phyloP scores from a whole-genome alignment of 2,113 vertebrate genomes.

The Gnathonemus echidnorhynchus region DNA sequence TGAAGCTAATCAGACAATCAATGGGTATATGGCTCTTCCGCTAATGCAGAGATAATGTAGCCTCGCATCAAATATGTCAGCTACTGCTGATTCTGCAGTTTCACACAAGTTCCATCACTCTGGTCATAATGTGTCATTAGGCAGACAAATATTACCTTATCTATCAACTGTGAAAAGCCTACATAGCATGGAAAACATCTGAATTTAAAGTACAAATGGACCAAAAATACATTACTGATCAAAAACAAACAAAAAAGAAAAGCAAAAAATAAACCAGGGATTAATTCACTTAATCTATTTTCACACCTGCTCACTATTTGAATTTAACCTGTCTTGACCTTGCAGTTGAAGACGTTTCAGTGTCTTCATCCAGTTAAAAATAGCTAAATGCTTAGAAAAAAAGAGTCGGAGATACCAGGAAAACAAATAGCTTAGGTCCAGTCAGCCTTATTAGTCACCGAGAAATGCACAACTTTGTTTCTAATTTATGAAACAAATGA shows the following conservation, averaged over 20 bases:
- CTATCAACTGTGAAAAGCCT: constrained; percentile 45
- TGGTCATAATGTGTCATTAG: constrained; percentile 39
- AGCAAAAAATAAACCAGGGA: constrained; percentile 53
- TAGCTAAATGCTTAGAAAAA: constrained; percentile 56
- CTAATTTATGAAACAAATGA: constrained; percentile 70
- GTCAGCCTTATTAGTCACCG: constrained; percentile 66
- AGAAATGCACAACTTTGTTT: constrained; percentile 57
- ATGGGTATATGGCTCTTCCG: constrained; percentile 47
- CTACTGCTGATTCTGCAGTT: constrained; percentile 52
- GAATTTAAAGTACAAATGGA: constrained; percentile 43
- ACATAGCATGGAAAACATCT: constrained; percentile 38
- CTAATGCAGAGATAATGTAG: constrained; percentile 47
- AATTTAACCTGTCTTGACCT: constrained; percentile 56
- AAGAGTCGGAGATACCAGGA: constrained; percentile 55
- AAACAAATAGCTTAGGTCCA: constrained; percentile 64
- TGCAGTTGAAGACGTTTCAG: constrained; percentile 66
- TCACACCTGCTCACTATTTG: constrained; percentile 67
- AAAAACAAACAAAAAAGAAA: constrained; percentile 37
- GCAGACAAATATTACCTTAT: constrained; percentile 41
- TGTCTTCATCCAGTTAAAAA: constrained; percentile 65
- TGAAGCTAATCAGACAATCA: constrained; percentile 67
- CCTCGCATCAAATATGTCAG: constrained; percentile 46
- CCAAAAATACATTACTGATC: constrained; percentile 33
- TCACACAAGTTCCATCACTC: constrained; percentile 46
- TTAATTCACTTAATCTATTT: constrained; percentile 82